Conservation (phyloP, 2,888 invertebrate genomes). For the Agonum fuliginosum region DNA sequence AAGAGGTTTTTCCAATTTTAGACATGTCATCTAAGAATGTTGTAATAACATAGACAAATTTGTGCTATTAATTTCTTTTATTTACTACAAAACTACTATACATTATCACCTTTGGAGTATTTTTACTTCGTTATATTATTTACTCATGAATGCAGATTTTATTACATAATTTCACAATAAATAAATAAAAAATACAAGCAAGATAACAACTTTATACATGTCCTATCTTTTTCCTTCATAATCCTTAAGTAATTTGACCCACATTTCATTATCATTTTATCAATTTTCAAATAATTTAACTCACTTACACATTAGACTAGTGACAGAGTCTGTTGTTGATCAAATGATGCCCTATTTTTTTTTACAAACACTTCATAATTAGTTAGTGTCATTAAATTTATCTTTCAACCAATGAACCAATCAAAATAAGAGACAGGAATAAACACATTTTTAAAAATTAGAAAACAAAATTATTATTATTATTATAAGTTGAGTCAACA, state of each 20-base stretch:
- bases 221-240: conserved; percentile 12
- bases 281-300: conserved; percentile 20
- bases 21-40: too few species aligned
- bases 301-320: not conserved
- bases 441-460: too few species aligned
- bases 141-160: conserved; percentile 4
- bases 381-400: not conserved
- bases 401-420: too few species aligned
- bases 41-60: not conserved
- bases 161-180: conserved; percentile 29
- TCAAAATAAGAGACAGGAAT: too few species aligned
- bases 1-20: conserved; percentile 16
- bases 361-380: not conserved
- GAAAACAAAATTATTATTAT: too few species aligned
- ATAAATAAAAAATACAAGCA: conserved; percentile 25
- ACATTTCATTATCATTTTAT: conserved; percentile 37
- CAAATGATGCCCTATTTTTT: not conserved
- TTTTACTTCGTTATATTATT: conserved; percentile 1
- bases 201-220: conserved; percentile 7
- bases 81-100: not conserved
- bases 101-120: not conserved
- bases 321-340: not conserved
- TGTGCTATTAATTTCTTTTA: not conserved
- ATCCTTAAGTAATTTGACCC: conserved; percentile 37
- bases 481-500: too few species aligned